Conservation (phyloP, 2,113 vertebrate species). For the Natator depressus region DNA sequence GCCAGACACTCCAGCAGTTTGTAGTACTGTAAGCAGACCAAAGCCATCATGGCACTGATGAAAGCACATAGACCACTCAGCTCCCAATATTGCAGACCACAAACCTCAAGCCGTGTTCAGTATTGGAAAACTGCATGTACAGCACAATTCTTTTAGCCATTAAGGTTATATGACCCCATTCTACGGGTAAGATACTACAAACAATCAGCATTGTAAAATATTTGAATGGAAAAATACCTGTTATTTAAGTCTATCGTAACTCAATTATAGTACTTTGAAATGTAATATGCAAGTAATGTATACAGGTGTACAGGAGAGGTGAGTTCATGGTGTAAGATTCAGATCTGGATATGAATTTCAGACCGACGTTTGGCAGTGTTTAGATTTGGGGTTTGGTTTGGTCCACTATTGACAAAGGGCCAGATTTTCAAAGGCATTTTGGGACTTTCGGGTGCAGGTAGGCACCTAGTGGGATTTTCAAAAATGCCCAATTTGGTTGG, state of each 20-base stretch:
- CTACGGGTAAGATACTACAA: background rate
- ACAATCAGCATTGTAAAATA: background rate
- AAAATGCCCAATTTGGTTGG: background rate
- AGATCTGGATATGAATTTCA: background rate
- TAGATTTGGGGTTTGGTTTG: background rate
- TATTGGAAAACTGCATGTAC: background rate
- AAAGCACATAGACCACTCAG: background rate
- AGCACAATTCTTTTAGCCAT: background rate
- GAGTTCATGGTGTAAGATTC: background rate
- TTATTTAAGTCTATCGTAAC: background rate
- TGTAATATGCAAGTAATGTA: background rate
- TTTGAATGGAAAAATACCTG: background rate
- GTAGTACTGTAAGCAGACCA: background rate
- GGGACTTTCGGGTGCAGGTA: background rate
- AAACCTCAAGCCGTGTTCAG: background rate
- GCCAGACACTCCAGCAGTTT: background rate
- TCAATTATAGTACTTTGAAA: background rate
- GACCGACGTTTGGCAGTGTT: background rate
- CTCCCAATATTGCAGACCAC: background rate
- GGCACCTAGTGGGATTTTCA: background rate
- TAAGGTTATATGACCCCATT: background rate
- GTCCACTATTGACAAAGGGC: background rate
- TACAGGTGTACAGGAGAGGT: background rate
- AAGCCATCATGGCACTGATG: background rate
- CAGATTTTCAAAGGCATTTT: background rate